These are phyloP conservation scores for Lepeophtheirus nordmannii DNA, from an alignment of 2,888 invertebrate genomes.

Conservation along the genomic window DNA sequence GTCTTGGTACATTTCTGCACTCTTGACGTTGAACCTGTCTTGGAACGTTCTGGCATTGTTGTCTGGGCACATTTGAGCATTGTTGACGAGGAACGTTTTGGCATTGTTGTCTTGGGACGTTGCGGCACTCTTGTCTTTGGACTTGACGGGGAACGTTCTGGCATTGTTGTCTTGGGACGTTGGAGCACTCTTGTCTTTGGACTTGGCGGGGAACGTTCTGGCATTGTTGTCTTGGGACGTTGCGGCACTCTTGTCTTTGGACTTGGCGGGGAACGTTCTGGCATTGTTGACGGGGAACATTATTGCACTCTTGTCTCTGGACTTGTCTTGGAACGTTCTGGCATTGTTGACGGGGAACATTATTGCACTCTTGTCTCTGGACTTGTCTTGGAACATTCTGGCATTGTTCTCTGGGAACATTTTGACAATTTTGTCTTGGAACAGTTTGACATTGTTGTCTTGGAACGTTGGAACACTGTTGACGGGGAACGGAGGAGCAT, in stretches of 20 bases:
- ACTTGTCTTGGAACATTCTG: conserved; percentile 16
- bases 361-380: conserved; percentile 6
- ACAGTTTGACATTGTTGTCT: conserved; percentile 7
- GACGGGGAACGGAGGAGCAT: conserved; percentile 4
- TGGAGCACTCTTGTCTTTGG: conserved; percentile 6
- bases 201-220: conserved; percentile 16
- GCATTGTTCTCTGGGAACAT: conserved; percentile 12
- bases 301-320: conserved; percentile 14
- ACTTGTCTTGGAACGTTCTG: conserved; percentile 1
- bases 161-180: conserved; percentile 15
- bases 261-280: conserved; percentile 7
- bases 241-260: conserved; percentile 15
- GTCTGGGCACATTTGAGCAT: conserved; percentile 16
- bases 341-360: conserved; percentile 20
- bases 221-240: conserved; percentile 14
- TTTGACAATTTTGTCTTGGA: conserved; percentile 9
- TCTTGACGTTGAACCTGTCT: conserved; percentile 1
- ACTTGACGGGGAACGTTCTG: conserved; percentile 13
- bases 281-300: conserved; percentile 19
- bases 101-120: conserved; percentile 13
- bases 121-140: conserved; percentile 9
- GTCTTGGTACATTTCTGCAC: background rate
- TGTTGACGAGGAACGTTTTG: conserved; percentile 14
- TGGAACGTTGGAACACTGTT: background rate
- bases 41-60: conserved; percentile 17